Percentiles rank a stretch among this genome's conserved stretches.
These are phyloP conservation scores for Opisthograptis luteolata DNA, from an alignment of 2,888 invertebrate species.

Conservation along the genomic window DNA sequence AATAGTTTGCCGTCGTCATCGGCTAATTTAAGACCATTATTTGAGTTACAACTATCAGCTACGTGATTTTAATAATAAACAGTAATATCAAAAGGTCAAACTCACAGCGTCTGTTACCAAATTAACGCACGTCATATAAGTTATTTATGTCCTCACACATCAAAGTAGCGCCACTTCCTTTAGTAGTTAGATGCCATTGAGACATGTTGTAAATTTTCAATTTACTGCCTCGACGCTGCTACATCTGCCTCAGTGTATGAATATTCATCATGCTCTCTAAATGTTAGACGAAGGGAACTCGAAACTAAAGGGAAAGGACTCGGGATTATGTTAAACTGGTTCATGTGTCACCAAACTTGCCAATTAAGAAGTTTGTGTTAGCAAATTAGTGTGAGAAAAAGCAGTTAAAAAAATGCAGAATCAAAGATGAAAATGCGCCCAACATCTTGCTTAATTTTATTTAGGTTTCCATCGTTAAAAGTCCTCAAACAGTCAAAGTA, in stretches of 20 bases:
- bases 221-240: slow-evolving; percentile 14
- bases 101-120: slow-evolving; percentile 14
- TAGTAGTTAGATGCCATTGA: slow-evolving; percentile 17
- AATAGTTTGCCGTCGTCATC: too few species aligned
- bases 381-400: too few species aligned
- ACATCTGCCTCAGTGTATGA: slow-evolving; percentile 20
- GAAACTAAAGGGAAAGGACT: not conserved
- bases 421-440: too few species aligned
- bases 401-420: too few species aligned
- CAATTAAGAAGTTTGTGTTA: slow-evolving; percentile 1
- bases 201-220: slow-evolving; percentile 23
- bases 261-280: slow-evolving; percentile 19
- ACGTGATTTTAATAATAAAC: slow-evolving; percentile 1
- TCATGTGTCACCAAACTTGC: slow-evolving; percentile 7
- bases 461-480: too few species aligned
- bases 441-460: too few species aligned
- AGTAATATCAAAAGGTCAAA: slow-evolving; percentile 12
- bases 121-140: slow-evolving; percentile 20
- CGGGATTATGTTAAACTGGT: slow-evolving; percentile 3
- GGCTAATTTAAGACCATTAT: too few species aligned
- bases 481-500: too few species aligned
- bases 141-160: slow-evolving; percentile 25
- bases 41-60: not conserved
- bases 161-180: slow-evolving; percentile 25
- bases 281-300: slow-evolving; percentile 16